These are phyloP conservation scores for Eupithecia centaureata DNA, from an alignment of 2,888 invertebrate species.

Conservation along the genomic window DNA sequence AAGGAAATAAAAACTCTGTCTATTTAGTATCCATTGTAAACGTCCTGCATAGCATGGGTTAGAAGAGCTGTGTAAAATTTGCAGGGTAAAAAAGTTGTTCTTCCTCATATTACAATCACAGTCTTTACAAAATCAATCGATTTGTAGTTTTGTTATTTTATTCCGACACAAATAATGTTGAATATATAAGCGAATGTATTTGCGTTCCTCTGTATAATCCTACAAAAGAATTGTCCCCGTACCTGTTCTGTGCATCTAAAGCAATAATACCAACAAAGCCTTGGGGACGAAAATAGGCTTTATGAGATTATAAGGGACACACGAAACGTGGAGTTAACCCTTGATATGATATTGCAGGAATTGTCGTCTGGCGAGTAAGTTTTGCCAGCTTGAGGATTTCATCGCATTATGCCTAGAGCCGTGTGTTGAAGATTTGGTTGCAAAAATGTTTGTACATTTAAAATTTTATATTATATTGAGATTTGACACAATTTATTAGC, in stretches of 20 bases:
- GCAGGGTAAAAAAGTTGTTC: too few species aligned
- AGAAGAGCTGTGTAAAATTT: too few species aligned
- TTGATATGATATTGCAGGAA: conserved; percentile 19
- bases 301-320: conserved; percentile 63
- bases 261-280: conserved; percentile 51
- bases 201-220: conserved; percentile 5
- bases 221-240: conserved; percentile 25
- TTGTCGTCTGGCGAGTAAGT: neutral
- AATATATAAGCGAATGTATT: neutral
- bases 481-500: neutral
- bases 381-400: neutral
- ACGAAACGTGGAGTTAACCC: conserved; percentile 41
- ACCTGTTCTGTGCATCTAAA: conserved; percentile 49
- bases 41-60: too few species aligned
- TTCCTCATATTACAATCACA: too few species aligned
- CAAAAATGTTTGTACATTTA: neutral
- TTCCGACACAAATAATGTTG: neutral
- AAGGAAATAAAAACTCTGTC: too few species aligned
- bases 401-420: neutral
- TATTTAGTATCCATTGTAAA: too few species aligned
- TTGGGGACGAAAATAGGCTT: conserved; percentile 60
- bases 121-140: too few species aligned
- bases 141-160: neutral
- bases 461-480: neutral
- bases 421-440: neutral